Evolutionary conservation across 2,888 invertebrate genomes (phyloP).

Genomic region (Protodeltote pygarga): DNA sequence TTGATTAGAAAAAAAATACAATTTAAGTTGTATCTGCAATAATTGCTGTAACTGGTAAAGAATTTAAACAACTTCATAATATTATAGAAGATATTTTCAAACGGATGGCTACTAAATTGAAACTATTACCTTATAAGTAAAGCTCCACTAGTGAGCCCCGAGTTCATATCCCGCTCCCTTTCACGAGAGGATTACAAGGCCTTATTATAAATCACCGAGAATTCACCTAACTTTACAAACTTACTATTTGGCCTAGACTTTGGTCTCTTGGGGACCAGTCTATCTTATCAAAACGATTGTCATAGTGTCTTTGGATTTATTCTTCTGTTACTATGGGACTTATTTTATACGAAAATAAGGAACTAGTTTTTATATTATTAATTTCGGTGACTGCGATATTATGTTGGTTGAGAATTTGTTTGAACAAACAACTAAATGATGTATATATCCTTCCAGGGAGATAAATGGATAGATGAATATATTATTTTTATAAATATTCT

Average conservation of each 20-base stretch:
- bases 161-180: conserved; percentile 45
- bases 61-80: background rate
- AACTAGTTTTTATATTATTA: conserved; percentile 18
- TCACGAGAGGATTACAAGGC: conserved; percentile 47
- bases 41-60: background rate
- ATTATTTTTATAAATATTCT: too few species aligned
- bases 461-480: too few species aligned
- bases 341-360: conserved; percentile 29
- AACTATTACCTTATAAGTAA: conserved; percentile 35
- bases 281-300: conserved; percentile 43
- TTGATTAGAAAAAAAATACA: too few species aligned
- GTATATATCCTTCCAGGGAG: too few species aligned
- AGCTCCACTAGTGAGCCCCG: conserved; percentile 22
- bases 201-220: conserved; percentile 51
- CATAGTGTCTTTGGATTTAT: conserved; percentile 42
- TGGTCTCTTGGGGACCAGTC: conserved; percentile 27
- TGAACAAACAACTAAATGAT: too few species aligned
- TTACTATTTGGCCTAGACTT: conserved; percentile 43
- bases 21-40: background rate
- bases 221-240: conserved; percentile 47
- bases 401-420: too few species aligned
- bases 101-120: conserved; percentile 35
- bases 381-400: too few species aligned
- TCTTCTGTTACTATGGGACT: conserved; percentile 37
- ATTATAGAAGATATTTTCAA: conserved; percentile 5